Conservation (phyloP, 2,888 invertebrate genomes). For the Leucophora obtusa region DNA sequence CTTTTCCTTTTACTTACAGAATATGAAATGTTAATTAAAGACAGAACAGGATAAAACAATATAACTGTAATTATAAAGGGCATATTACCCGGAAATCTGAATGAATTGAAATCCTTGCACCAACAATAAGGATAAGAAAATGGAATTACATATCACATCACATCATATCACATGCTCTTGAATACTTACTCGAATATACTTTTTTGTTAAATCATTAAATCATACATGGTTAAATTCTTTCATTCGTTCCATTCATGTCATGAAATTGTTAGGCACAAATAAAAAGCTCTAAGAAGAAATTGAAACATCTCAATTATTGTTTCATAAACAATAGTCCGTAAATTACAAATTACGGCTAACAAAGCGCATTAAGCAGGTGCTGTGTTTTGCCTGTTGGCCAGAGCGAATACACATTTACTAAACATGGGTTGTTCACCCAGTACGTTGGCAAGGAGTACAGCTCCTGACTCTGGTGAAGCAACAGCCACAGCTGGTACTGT, state of each 20-base stretch:
- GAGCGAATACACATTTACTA: not conserved
- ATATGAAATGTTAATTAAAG: not conserved
- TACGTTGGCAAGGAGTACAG: constrained; percentile 67
- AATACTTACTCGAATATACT: too few relatives aligned
- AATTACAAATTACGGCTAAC: not conserved
- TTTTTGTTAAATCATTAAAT: too few relatives aligned
- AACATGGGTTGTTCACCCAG: constrained; percentile 73
- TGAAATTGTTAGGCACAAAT: not conserved
- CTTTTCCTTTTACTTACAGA: not conserved
- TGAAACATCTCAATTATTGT: not conserved
- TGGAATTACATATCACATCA: not conserved
- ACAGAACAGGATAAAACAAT: not conserved
- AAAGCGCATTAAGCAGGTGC: not conserved
- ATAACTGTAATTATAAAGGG: not conserved
- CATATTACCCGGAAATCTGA: not conserved
- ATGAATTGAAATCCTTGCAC: not conserved
- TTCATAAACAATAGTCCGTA: not conserved
- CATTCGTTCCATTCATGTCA: not conserved
- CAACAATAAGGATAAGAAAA: not conserved
- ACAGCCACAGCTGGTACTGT: constrained; percentile 49
- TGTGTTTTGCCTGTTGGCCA: not conserved
- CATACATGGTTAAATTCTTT: too few relatives aligned
- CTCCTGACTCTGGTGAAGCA: constrained; percentile 60
- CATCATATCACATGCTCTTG: not conserved
- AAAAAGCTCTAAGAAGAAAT: not conserved